Evolutionary conservation across 2,888 invertebrate genomes (phyloP).

Genomic region (Apantesis nais): DNA sequence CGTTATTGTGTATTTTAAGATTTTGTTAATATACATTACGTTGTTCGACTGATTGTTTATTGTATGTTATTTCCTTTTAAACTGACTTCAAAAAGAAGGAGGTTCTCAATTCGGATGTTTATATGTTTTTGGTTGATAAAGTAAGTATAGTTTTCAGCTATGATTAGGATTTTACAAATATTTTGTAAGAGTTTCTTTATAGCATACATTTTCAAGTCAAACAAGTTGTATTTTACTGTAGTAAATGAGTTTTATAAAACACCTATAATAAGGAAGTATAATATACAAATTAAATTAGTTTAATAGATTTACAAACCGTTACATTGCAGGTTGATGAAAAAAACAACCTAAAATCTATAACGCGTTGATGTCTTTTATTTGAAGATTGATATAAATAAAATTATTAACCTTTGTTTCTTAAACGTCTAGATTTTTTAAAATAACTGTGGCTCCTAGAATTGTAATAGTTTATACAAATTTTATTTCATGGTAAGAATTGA

Average conservation of each 20-base stretch:
- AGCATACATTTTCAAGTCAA: no score
- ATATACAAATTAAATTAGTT: background rate
- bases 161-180: background rate
- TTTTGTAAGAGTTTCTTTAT: no score
- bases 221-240: no score
- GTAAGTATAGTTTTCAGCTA: background rate
- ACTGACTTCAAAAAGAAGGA: no score
- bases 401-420: background rate
- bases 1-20: background rate
- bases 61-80: no score
- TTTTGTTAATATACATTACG: no score
- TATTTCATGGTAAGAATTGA: no score
- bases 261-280: background rate
- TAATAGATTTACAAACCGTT: background rate
- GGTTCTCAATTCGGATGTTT: no score
- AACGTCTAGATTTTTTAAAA: no score
- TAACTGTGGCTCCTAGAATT: no score
- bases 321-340: background rate
- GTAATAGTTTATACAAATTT: background rate
- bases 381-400: slow-evolving; percentile 2
- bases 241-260: background rate
- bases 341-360: slow-evolving; percentile 8
- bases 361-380: slow-evolving; percentile 61
- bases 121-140: background rate
- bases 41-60: background rate